Evolutionary conservation across 2,888 invertebrate genomes (phyloP), one percentile per base, ranked within the genome.

Genomic region (Ecliptopera silaceata): DNA sequence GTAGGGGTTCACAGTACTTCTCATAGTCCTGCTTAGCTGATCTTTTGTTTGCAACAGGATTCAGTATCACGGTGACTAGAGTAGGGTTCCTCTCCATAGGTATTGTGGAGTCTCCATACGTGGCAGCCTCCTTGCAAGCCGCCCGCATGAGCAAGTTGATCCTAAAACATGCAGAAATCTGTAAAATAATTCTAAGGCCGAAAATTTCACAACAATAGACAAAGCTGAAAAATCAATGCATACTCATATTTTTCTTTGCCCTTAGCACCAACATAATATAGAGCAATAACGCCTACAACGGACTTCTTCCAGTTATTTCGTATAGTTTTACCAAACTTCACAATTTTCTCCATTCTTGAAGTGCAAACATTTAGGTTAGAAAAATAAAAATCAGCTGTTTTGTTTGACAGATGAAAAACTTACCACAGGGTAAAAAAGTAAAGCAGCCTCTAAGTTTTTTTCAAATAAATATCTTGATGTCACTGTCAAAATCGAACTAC

Each of bases 291-390:
- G 34, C 94, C 95, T 72, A 97, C 93, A 0, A 94, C 82, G 0
- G 96, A 95, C 79, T 98, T 98, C 78, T 98, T 98, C 97, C 98
- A 98, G 82, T 98, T 94, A 83, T 94, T 96, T 74, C 96, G 85
- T 42, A 97, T 81, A 3, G 93, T 93, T 89, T 93, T 94, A 10
- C 93, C 91, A 64, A 94, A 91, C 85, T 93, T 95, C 15, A 94
- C 75, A 65, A 95, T 65, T 71, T 68, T 78, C 56, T 80, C 78
- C 81, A 81, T 80, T 42, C 29, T 44, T 2, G 22, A 8, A 26
- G 20, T 12, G n/a, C 12, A 17, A 44, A 51, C 12, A 44, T 55
- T 42, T 32, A 54, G 26, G 36, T 48, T 39, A 26, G 26, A 36
- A 38, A 38, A 46, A 32, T 36, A 18, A 22, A 34, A 12, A 46